phyloP scores from a whole-genome alignment of 2,113 vertebrate species.

The Lipophrys pholis region DNA sequence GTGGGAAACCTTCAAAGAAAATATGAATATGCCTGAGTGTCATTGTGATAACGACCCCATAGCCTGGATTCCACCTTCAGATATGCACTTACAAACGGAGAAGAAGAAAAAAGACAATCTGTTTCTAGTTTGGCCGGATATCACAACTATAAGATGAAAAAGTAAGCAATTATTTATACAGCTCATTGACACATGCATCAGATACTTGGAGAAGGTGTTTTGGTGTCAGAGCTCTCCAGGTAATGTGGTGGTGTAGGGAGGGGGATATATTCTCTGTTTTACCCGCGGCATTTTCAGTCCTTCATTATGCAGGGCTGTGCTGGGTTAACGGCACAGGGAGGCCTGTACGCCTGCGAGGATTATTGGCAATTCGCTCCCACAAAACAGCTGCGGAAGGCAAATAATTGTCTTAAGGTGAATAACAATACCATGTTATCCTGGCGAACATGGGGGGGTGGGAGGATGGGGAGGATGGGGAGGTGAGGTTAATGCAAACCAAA shows the following conservation, averaged over 20 bases:
- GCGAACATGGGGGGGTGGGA: background rate
- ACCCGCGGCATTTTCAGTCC: conserved; percentile 35
- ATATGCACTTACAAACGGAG: background rate
- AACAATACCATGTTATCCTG: conserved; percentile 55
- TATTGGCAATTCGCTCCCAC: conserved; percentile 58
- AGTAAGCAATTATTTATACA: conserved; percentile 59
- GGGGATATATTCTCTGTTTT: conserved; percentile 28
- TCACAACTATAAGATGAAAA: conserved; percentile 38
- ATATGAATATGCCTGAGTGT: conserved; percentile 40
- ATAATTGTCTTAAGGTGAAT: conserved; percentile 75
- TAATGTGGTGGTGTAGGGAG: conserved; percentile 22
- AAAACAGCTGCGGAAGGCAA: conserved; percentile 63
- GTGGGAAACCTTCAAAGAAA: conserved; percentile 41
- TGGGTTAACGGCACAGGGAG: conserved; percentile 56
- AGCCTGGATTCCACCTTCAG: conserved; percentile 43
- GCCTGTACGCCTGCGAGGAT: conserved; percentile 55
- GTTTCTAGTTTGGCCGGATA: conserved; percentile 30
- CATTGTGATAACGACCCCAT: conserved; percentile 41
- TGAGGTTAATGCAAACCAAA: conserved; percentile 53
- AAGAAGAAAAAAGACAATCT: conserved; percentile 14
- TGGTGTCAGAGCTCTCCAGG: conserved; percentile 45
- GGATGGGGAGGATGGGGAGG: background rate
- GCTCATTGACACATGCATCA: conserved; percentile 59
- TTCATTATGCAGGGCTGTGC: conserved; percentile 58
- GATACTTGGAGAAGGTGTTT: conserved; percentile 37